These are phyloP conservation scores for Acomys russatus DNA, from an alignment of 2,797 vertebrate genomes.

Conservation along the genomic window DNA sequence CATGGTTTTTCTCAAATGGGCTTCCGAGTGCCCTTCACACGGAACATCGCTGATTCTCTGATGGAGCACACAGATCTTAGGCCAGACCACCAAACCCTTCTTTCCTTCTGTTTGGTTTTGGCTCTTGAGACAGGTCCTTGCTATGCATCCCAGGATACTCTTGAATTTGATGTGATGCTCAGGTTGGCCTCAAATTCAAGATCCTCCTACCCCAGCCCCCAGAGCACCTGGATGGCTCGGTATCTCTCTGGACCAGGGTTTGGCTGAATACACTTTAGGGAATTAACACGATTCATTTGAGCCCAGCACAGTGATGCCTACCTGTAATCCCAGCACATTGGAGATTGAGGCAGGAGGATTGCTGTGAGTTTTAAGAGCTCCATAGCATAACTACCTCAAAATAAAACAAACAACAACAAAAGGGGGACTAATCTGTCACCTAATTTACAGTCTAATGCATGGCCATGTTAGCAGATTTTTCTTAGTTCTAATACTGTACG, in stretches of 20 bases:
- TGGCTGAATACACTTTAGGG: background rate
- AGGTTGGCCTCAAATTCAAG: background rate
- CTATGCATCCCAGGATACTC: background rate
- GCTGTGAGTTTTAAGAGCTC: background rate
- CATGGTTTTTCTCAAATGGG: background rate
- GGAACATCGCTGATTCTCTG: background rate
- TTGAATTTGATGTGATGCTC: background rate
- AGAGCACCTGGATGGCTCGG: background rate
- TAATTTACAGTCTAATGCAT: background rate
- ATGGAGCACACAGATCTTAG: background rate
- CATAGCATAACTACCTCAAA: background rate
- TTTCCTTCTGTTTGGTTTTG: background rate
- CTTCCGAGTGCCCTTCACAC: background rate
- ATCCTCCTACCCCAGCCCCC: background rate
- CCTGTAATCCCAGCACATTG: background rate
- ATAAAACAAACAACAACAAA: background rate
- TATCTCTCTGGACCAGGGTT: background rate
- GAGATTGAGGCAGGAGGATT: background rate
- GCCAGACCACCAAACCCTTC: background rate
- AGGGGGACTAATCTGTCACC: background rate
- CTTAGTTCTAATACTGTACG: slow-evolving; percentile 3
- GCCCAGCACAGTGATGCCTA: background rate
- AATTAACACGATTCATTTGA: background rate
- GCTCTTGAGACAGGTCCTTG: background rate
- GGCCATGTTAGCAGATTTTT: background rate